phyloP scores from a whole-genome alignment of 2,797 vertebrate genomes.

The Epinephelus coioides region DNA sequence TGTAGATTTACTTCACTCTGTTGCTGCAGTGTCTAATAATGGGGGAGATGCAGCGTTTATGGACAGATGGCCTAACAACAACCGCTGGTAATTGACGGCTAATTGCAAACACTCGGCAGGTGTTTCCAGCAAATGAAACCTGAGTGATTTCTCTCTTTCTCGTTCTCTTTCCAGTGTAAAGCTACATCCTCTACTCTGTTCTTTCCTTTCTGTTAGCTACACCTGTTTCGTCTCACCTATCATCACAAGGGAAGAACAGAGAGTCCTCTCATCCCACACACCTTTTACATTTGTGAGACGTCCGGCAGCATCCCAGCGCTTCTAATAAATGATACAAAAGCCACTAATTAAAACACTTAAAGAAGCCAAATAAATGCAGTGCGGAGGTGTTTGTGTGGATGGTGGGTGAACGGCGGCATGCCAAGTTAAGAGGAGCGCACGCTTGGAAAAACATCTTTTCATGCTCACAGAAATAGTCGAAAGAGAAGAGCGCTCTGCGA shows the following conservation, averaged over 20 bases:
- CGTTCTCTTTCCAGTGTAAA: constrained; percentile 27
- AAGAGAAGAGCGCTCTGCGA: constrained; percentile 49
- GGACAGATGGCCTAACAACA: constrained; percentile 77
- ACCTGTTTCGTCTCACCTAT: constrained; percentile 33
- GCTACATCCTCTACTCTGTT: constrained; percentile 4
- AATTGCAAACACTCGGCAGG: constrained; percentile 72
- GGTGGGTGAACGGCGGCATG: constrained; percentile 14
- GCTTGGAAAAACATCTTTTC: constrained; percentile 55
- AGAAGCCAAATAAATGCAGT: constrained; percentile 48
- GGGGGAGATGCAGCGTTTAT: constrained; percentile 40
- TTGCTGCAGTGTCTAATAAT: constrained; percentile 56
- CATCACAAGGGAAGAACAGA: constrained; percentile 8
- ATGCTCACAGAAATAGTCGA: constrained; percentile 36
- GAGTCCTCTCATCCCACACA: constrained; percentile 31
- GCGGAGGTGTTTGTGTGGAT: constrained; percentile 34
- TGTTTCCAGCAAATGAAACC: constrained; percentile 64
- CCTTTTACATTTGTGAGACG: constrained; percentile 65
- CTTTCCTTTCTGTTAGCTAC: constrained; percentile 4
- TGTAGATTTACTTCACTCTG: constrained; percentile 34
- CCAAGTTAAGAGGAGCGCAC: constrained; percentile 31
- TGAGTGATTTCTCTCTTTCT: constrained; percentile 49
- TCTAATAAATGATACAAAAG: constrained; percentile 65
- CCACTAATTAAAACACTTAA: constrained; percentile 73
- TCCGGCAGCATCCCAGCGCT: constrained; percentile 47
- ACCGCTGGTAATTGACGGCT: constrained; percentile 66